Evolutionary conservation across 37 sponge, comb jelly and placozoan genomes (phyloP), one percentile per base, ranked within the genome.

Genomic region (Eunapius fragilis): DNA sequence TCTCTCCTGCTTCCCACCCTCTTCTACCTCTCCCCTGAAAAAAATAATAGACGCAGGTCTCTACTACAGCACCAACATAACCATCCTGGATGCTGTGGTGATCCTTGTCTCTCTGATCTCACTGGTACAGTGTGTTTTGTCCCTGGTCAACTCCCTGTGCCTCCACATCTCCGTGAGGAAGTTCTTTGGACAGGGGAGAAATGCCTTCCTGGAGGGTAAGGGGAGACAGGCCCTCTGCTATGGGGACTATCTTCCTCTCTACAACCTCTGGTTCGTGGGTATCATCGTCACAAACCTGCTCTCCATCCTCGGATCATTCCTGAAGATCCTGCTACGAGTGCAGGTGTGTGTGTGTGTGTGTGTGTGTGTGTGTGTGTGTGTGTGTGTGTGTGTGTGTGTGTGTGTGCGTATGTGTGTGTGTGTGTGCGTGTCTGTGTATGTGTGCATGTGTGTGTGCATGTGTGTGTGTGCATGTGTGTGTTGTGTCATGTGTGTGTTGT

Each of bases 241-340:
- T 30, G 31, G 72, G 24, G 84, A 96, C 38, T 68, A 79, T 17
- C 26, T 78, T 76, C 85, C 91, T 13, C 84, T 96, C 75, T 89
- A 80, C 35, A 96, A 96, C 74, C 22, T 87, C 48, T 96, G 97
- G 97, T 94, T 94, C 70, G 25, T 92, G 37, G 72, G 79, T 11
- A 84, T 89, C 36, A 73, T 94, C 13, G 4, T 76, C 25, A 87
- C 87, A 31, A 92, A 96, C 74, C 2, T 37, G 14, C 79, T 96
- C 76, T 80, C 79, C 41, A 47, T 87, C 12, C 45, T 96, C 22
- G 97, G 95, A 2, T 87, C 91, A 25, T 68, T 94, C 27, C n/a
- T 89, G 33, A 88, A 82, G 49, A 77, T 86, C 11, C 35, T 87
- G 23, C 34, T 88, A 3, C 71, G 38, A 23, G 49, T 72, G 67